These are phyloP conservation scores for Gavialis gangeticus DNA, from an alignment of 2,113 vertebrate species.

Conservation along the genomic window DNA sequence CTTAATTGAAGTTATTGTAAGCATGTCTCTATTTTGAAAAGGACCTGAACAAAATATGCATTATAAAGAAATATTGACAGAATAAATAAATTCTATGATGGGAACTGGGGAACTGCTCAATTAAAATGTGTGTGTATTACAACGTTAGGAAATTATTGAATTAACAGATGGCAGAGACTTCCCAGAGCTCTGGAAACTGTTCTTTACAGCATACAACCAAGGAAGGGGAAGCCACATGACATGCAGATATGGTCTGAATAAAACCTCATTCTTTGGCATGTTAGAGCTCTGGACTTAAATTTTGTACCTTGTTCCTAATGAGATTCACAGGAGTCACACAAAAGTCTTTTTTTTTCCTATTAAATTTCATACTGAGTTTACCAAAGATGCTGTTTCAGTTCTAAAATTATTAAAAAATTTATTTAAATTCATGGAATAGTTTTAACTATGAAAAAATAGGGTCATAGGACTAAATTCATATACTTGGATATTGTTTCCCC, in stretches of 20 bases:
- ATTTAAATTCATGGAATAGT: too few species aligned
- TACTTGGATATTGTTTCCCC: rapidly evolving
- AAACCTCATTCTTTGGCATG: rapidly evolving
- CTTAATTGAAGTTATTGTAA: constrained; percentile 7
- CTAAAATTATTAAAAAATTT: background rate
- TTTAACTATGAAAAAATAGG: background rate
- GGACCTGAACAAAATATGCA: background rate
- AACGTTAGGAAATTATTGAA: constrained; percentile 47
- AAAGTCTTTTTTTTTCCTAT: too few species aligned
- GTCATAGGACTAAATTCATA: rapidly evolving
- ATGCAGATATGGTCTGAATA: background rate
- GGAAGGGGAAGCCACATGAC: background rate
- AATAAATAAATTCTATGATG: constrained; percentile 26
- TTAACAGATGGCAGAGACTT: constrained; percentile 52
- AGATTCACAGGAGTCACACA: background rate
- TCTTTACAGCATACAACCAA: background rate
- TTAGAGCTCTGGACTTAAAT: background rate
- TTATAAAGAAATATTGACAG: constrained; percentile 55
- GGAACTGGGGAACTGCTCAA: constrained; percentile 31
- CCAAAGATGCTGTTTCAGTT: background rate
- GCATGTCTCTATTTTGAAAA: constrained; percentile 17
- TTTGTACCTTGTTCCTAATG: background rate
- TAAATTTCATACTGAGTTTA: background rate
- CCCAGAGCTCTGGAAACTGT: constrained; percentile 12
- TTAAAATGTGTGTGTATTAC: constrained; percentile 30